These are phyloP conservation scores for Aleadryas rufinucha DNA, from an alignment of 2,113 vertebrate genomes.

Conservation along the genomic window DNA sequence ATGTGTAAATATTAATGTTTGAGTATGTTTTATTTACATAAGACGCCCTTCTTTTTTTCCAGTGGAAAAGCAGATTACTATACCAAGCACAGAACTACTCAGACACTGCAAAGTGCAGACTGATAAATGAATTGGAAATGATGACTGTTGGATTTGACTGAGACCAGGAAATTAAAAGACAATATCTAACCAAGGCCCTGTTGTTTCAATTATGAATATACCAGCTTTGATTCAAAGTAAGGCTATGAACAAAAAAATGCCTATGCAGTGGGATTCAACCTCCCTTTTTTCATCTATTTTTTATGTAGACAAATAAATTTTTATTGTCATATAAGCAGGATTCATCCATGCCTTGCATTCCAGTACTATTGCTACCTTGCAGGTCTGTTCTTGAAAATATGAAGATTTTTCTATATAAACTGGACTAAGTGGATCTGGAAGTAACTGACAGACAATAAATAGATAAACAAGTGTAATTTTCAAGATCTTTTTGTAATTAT, in stretches of 20 bases:
- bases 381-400: not conserved
- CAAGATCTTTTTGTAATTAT: not conserved
- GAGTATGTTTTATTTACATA: not conserved
- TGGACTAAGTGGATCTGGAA: not conserved
- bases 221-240: not conserved
- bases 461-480: not conserved
- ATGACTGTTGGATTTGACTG: not conserved
- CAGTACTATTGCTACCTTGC: not conserved
- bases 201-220: not conserved
- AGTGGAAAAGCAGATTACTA: not conserved
- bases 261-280: not conserved
- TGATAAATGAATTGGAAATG: not conserved
- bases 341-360: not conserved
- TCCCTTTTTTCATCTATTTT: not conserved
- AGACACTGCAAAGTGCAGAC: not conserved
- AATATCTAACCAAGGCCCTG: not conserved
- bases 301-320: not conserved
- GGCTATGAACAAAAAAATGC: not conserved
- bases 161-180: not conserved
- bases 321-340: not conserved
- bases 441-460: not conserved
- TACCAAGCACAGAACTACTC: not conserved
- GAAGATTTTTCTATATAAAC: not conserved
- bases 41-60: not conserved
- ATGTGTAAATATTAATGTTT: constrained; percentile 6